Conservation (phyloP, 2,113 vertebrate species). For the Crotalus viridis region DNA sequence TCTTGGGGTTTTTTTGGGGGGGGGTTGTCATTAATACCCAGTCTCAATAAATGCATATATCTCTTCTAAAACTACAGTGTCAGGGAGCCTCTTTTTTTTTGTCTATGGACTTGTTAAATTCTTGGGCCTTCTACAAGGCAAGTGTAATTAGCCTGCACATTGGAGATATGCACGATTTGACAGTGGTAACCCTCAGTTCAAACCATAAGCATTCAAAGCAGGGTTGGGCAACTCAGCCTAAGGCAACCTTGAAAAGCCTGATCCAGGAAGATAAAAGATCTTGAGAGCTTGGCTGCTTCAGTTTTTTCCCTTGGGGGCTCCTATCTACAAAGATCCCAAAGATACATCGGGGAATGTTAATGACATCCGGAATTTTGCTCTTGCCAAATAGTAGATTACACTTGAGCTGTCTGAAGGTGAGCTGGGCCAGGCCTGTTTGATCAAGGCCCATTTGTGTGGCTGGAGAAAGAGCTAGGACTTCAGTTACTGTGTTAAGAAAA, state of each 20-base stretch:
- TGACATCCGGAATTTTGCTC: background rate
- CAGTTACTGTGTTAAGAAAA: background rate
- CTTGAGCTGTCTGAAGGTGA: background rate
- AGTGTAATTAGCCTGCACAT: background rate
- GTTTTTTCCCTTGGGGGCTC: background rate
- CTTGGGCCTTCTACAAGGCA: background rate
- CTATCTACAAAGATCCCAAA: background rate
- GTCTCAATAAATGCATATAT: background rate
- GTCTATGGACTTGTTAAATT: background rate
- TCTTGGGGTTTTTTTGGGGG: background rate
- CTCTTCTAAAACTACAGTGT: background rate
- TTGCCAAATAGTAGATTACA: background rate
- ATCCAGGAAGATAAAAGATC: constrained; percentile 9
- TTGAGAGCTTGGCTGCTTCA: background rate
- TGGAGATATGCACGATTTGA: background rate
- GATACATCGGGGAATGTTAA: background rate
- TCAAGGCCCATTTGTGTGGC: background rate
- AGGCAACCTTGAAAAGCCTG: background rate
- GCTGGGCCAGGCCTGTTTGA: background rate
- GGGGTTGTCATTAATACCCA: background rate
- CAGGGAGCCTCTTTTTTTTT: background rate
- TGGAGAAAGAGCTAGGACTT: background rate
- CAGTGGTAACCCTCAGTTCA: background rate
- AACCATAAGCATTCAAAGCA: background rate
- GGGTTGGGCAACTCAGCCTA: constrained; percentile 10